Base-by-base conservation (phyloP, 1,140 invertebrate species). In the Hyphantria cunea region DNA sequence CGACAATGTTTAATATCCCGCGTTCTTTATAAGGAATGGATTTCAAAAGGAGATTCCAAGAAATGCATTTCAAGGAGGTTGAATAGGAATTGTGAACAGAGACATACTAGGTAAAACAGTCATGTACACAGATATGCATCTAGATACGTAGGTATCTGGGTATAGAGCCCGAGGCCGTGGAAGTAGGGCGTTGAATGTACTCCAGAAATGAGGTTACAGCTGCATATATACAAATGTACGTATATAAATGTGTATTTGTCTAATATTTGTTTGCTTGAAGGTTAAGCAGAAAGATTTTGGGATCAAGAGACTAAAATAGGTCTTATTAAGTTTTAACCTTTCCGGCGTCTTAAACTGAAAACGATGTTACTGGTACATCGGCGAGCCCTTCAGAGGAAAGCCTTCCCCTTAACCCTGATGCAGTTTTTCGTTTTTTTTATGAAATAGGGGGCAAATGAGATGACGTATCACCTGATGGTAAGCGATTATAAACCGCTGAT, bases 131-230 rank as follows among this genome's bases (percentile, higher is more conserved):
- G 9, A 41, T 56, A 56, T 45, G 34, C 14, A 48, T 25, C 37
- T n/a, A 44, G 41, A 13, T 47, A 34, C n/a, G 15, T 41, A 54
- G 37, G n/a, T 31, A 37, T 14, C 51, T 78, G 66, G 80, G 74
- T 78, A 80, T 75, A 78, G 77, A 78, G 48, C 12, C 49, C 72
- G 74, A 74, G 80, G 80, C 67, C 78, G 64, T 58, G 72, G 65
- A 83, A 80, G 62, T 81, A 72, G 78, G 74, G 66, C 80, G 74
- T 64, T 61, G 71, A 74, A 73, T 76, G 76, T 74, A 76, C 72
- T 70, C 75, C 17, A 17, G n/a, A 55, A 82, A 76, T 63, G 68
- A 62, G 73, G 72, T 70, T 78, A 77, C 70, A 73, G 64, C 10
- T 58, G 55, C 55, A 58, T 39, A 55, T 33, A 55, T 49, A 44